Base-by-base conservation (phyloP, 2,888 invertebrate genomes). In the Biston betularia region DNA sequence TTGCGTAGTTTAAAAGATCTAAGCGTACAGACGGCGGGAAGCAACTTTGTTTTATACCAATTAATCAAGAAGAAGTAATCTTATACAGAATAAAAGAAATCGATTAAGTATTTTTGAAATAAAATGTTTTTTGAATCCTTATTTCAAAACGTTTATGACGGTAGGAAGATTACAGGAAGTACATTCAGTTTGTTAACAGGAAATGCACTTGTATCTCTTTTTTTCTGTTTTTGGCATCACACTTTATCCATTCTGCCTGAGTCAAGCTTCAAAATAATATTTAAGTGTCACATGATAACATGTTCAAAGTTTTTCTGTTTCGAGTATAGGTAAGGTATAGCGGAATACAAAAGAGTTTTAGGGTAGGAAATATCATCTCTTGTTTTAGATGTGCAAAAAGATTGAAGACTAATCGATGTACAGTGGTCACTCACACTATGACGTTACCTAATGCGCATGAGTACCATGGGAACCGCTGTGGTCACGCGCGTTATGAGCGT, bases 371-470 rank as follows among this genome's bases (percentile, higher is more conserved):
- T 24, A 24, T 24, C 3, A 24, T 24, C 24, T 24, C 24, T 24
- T 24, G 3, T 24, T 3, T 24, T 24, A 1, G 24, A 49, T 12
- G 3, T 49, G 15, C 15, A 50, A 61, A 61, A 15, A 44, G 2
- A 52, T 50, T 52, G 52, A 44, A 15, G 14, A 62, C 33, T n/a
- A 44, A 50, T 57, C 50, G 45, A 53, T 54, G 45, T 6, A 45
- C 15, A 48, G 46, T 57, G 56, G 61, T 61, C 61, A 45, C 42
- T 46, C 55, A 58, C 24, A 24, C 24, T 24, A 24, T 24, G 3
- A 24, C 53, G 40, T 67, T 67, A 63, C 58, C 63, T 67, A 67
- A 63, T 58, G 66, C 57, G 38, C 60, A 45, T 55, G 38, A 46
- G 48, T 24, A 24, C 38, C 49, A 50, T 55, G 67, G 58, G 67